Evolutionary conservation across 1,140 invertebrate species (phyloP).

Genomic region (Anthonomus grandis): DNA sequence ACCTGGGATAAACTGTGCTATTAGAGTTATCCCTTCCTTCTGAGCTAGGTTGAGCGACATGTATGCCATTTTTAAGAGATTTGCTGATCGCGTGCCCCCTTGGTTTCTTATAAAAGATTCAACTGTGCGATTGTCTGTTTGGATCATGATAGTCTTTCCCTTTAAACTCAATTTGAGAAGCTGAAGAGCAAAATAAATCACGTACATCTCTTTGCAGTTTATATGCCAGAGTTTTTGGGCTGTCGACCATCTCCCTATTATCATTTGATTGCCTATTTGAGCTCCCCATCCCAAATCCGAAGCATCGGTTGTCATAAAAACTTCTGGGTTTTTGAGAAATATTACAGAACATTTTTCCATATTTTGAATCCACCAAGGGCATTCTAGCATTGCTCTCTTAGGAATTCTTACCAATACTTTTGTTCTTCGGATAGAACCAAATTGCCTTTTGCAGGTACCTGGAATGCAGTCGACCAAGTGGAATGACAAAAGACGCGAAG

Average conservation of each 20-base stretch:
- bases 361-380: conserved; percentile 3
- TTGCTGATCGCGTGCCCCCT: not conserved
- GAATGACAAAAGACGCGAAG: conserved; percentile 10
- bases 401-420: conserved; percentile 4
- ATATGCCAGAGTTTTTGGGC: conserved; percentile 12
- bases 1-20: too few relatives aligned
- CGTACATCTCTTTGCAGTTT: conserved; percentile 23
- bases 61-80: not conserved
- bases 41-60: too few relatives aligned
- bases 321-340: not conserved
- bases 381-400: not conserved
- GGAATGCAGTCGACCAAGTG: conserved; percentile 5
- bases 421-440: not conserved
- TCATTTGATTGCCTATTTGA: not conserved
- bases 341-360: not conserved
- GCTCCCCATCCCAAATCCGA: conserved; percentile 7
- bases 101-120: conserved; percentile 9
- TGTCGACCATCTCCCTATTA: not conserved
- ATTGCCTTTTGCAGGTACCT: too few relatives aligned
- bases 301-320: conserved; percentile 7
- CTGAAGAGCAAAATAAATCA: conserved; percentile 36
- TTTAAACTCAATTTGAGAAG: not conserved
- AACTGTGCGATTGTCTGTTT: conserved; percentile 13
- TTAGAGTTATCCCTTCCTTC: too few relatives aligned
- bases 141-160: conserved; percentile 3